Conservation (phyloP, 2,797 vertebrate genomes). For the Tamandua tetradactyla region DNA sequence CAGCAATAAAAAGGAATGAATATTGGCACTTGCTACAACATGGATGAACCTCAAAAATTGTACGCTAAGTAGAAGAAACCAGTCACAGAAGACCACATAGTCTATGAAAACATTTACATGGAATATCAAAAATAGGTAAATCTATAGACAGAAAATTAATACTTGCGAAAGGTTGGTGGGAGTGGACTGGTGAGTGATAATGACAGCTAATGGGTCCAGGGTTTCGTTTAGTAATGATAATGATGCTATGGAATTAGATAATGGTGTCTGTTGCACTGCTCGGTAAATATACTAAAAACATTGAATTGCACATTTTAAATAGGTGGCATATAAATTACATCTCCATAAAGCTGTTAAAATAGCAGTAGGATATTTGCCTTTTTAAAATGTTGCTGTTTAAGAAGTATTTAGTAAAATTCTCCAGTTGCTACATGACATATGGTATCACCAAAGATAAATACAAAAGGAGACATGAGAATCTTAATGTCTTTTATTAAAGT, state of each 20-base stretch:
- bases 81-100: background rate
- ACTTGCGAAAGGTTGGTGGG: background rate
- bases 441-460: background rate
- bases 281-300: background rate
- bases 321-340: background rate
- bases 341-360: background rate
- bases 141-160: background rate
- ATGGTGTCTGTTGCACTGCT: background rate
- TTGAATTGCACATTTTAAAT: background rate
- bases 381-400: background rate
- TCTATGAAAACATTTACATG: background rate
- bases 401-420: background rate
- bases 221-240: background rate
- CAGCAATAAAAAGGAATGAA: background rate
- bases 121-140: background rate
- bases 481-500: background rate
- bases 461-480: background rate
- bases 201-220: background rate
- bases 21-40: background rate
- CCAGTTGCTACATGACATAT: background rate
- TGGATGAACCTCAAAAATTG: background rate
- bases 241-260: conserved; percentile 20
- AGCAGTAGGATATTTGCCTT: background rate
- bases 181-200: background rate
- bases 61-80: background rate